Base-by-base conservation (phyloP, 2,888 invertebrate genomes). In the Geophilus truncorum region DNA sequence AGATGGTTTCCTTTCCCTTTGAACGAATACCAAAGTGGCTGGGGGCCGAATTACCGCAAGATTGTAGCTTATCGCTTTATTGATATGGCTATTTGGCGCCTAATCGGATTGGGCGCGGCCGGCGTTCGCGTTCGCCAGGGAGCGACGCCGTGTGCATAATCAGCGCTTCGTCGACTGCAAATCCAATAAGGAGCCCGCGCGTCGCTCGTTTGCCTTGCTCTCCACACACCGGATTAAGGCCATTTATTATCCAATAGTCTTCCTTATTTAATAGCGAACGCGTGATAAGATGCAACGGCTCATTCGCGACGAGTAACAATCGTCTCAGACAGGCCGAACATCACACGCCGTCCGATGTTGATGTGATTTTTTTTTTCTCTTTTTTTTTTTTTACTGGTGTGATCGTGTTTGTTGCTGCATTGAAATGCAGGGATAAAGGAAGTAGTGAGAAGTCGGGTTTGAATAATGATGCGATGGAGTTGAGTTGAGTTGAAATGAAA, bases 1-100 rank as follows among this genome's bases (percentile, higher is more conserved):
- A 77, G 36, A 77, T 77, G 77, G 32, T 36, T 77, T 76, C 32
- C 77, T 30, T 36, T 77, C 21, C 30, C 32, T 77, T 32, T 30
- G 34, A 77, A 77, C 30, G 45, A 45, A 45, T 62, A 28, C 25
- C 25, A 62, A 62, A 28, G 62, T 28, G 78, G 79, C 62, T 57
- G 51, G 45, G 51, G 30, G 30, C 79, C 79, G 79, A 79, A 79
- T 79, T 79, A 79, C 79, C 79, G 34, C 79, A 79, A 79, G 79
- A 79, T 79, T 79, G 79, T 79, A 79, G 79, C 45, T 79, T 79
- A 79, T 79, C 79, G 79, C 79, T 79, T 79, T 79, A 79, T 79
- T 80, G 80, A 80, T 80, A 80, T 80, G 75, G 40, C 76, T 75
- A 80, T 80, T 80, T 80, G 34, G 76, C 40, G 36, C 25, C 30